Conservation (phyloP, 2,113 vertebrate species). For the Micronycteris hirsuta region DNA sequence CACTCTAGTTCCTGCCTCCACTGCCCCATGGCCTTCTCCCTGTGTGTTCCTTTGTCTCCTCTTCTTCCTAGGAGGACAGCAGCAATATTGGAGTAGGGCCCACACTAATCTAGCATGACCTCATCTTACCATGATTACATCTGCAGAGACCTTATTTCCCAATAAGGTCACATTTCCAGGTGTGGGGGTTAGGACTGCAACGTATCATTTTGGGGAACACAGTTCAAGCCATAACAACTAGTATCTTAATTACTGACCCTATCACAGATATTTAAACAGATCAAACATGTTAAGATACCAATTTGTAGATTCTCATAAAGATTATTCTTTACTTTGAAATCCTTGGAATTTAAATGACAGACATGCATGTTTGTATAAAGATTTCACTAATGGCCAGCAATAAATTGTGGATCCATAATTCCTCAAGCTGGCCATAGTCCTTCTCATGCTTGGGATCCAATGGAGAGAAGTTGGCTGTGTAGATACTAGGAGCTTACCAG, state of each 20-base stretch:
- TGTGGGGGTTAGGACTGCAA: background rate
- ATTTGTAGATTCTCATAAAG: constrained; percentile 56
- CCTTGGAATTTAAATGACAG: constrained; percentile 66
- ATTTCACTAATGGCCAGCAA: constrained; percentile 68
- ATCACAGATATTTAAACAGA: constrained; percentile 56
- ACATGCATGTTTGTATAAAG: constrained; percentile 58
- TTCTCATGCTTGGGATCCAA: constrained; percentile 30
- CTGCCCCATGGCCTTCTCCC: background rate
- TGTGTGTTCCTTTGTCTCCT: background rate
- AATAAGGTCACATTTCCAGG: background rate
- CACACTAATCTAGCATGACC: background rate
- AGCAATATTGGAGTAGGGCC: too few relatives aligned
- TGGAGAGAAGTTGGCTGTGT: constrained; percentile 61
- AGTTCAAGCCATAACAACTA: background rate
- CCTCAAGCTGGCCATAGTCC: constrained; percentile 34
- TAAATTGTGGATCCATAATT: constrained; percentile 64
- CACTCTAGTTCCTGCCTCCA: background rate
- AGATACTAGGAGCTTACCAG: constrained; percentile 51
- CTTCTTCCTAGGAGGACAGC: background rate
- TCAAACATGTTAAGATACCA: constrained; percentile 66
- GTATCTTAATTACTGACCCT: constrained; percentile 54
- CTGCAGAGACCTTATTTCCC: background rate
- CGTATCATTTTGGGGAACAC: background rate
- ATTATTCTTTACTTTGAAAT: constrained; percentile 69
- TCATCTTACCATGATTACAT: background rate